Conservation (phyloP, 2,797 vertebrate species). For the Todus mexicanus region DNA sequence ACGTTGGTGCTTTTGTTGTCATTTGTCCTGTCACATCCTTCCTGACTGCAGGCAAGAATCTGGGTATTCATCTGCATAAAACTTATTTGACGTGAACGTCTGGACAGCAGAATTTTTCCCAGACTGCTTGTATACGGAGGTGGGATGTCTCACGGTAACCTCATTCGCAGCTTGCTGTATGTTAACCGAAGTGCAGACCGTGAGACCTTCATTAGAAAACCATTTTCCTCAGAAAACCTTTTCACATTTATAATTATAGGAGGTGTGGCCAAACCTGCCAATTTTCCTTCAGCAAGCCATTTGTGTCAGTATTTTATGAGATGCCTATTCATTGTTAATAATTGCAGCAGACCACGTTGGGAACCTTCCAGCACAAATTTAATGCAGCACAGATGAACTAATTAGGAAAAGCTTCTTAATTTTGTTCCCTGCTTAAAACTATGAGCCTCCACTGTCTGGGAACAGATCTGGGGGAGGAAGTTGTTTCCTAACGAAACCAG, state of each 20-base stretch:
- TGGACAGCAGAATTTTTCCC: conserved; percentile 15
- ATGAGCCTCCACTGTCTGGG: conserved; percentile 45
- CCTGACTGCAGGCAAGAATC: neutral
- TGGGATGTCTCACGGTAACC: neutral
- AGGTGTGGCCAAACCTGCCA: conserved; percentile 64
- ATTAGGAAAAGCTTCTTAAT: conserved; percentile 71
- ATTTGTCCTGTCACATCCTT: conserved; percentile 26
- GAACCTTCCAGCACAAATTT: conserved; percentile 69
- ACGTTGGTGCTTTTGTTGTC: neutral
- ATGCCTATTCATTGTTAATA: conserved; percentile 64
- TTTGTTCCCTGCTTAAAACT: conserved; percentile 62
- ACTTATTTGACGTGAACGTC: neutral
- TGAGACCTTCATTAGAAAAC: neutral
- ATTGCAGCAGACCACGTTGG: conserved; percentile 63
- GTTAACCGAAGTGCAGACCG: neutral
- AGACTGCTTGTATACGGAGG: neutral
- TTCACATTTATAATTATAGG: conserved; percentile 52
- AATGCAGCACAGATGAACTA: conserved; percentile 70
- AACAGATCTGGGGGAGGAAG: conserved; percentile 35
- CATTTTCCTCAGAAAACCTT: conserved; percentile 47
- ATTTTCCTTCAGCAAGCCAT: conserved; percentile 57
- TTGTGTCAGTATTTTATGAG: conserved; percentile 65
- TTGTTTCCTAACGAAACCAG: neutral
- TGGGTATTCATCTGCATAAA: neutral
- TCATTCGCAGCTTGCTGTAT: neutral